Evolutionary conservation across 2,888 invertebrate genomes (phyloP), one percentile per base, ranked within the genome.

Genomic region (Siphonodentalium dalli): DNA sequence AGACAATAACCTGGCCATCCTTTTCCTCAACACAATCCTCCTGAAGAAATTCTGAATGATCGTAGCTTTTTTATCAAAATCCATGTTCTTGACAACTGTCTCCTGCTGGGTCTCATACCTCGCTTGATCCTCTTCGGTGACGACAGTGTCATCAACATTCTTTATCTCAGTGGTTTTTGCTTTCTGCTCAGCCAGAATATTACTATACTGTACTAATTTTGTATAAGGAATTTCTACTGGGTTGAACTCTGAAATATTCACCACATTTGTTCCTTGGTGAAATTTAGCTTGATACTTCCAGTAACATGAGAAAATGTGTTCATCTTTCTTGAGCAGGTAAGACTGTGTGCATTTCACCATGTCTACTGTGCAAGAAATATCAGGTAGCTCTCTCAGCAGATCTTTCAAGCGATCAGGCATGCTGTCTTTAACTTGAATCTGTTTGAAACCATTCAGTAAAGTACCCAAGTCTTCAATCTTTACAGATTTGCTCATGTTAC

Each of bases 401-500:
- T n/a, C n/a, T n/a, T 38, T 8, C n/a, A 69, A 21, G 38, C 69
- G 50, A 8, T 44, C 24, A 23, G 69, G 63, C 11, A 47, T 50
- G 11, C 48, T 34, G 9, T 57, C 51, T 20, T 44, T 44, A 7
- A 62, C 23, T 1, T 33, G 21, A 1, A 64, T 43, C 24, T 50
- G 47, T n/a, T 55, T 48, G 33, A 69, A 21, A 3, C 53, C 38
- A 3, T 54, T 45, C 8, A 69, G 50, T n/a, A 40, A 39, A 0
- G 40, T 45, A 45, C 63, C 65, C 38, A 50, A 43, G 5, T 57
- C 44, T 3, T 42, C 29, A 13, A 48, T 43, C 7, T n/a, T n/a
- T n/a, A 68, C 53, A n/a, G 61, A 45, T 15, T 60, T 53, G 4
- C 61, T 63, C 33, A 69, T 57, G 51, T 71, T 71, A 37, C 66